Percentiles rank a stretch among this genome's conserved stretches.
phyloP scores from a whole-genome alignment of 37 sponge, comb jelly and placozoan species.

The Lycopodina hypogea region DNA sequence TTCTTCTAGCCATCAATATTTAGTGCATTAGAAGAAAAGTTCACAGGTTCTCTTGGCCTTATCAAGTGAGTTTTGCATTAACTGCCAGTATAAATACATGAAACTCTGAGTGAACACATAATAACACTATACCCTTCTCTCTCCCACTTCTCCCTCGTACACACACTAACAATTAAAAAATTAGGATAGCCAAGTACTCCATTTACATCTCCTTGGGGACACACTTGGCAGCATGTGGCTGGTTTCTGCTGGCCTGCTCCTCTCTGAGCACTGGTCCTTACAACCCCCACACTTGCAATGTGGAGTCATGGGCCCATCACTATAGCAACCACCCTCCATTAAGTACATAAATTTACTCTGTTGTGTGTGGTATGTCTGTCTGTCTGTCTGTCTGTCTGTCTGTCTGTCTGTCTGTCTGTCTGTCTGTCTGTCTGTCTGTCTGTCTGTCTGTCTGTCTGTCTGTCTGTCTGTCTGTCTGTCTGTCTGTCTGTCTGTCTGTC shows the following conservation, averaged over 20 bases:
- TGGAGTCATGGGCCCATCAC: constrained; percentile 31
- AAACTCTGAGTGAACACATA: background rate
- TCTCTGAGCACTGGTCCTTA: constrained; percentile 16
- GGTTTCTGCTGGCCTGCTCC: constrained; percentile 67
- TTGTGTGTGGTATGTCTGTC: too few species aligned
- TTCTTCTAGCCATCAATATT: constrained; percentile 35
- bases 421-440: too few species aligned
- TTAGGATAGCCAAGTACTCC: constrained; percentile 52
- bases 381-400: too few species aligned
- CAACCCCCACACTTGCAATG: constrained; percentile 25
- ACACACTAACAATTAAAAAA: background rate
- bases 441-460: too few species aligned
- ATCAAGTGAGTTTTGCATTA: constrained; percentile 27
- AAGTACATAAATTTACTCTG: background rate
- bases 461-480: too few species aligned
- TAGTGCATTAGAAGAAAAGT: constrained; percentile 29
- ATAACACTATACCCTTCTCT: background rate
- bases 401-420: too few species aligned
- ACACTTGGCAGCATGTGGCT: constrained; percentile 55
- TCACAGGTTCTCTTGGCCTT: constrained; percentile 30
- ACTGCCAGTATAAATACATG: background rate
- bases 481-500: too few species aligned
- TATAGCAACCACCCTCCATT: constrained; percentile 19
- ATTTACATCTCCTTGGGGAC: constrained; percentile 52
- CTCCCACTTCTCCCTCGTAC: background rate